These are phyloP conservation scores for Oncorhynchus nerka DNA, from an alignment of 2,113 vertebrate species.

Conservation along the genomic window DNA sequence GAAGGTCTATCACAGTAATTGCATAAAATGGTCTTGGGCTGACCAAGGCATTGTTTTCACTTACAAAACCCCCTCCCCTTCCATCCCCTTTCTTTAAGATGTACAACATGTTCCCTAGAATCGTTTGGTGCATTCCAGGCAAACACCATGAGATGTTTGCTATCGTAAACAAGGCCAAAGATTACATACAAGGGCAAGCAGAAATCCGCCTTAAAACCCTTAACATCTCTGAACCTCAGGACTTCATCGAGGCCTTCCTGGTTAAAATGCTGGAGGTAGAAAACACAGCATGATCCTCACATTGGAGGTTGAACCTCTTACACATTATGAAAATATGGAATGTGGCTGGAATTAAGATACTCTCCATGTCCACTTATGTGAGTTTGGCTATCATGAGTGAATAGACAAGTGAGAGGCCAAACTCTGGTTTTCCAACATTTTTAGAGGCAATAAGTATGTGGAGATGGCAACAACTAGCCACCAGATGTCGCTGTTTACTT, in stretches of 20 bases:
- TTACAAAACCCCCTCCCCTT: neutral
- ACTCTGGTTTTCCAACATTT: too few species aligned
- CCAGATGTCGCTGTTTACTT: neutral
- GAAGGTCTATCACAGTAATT: too few species aligned
- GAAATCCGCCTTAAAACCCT: conserved; percentile 44
- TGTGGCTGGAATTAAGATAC: too few species aligned
- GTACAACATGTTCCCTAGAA: conserved; percentile 51
- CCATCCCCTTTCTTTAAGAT: conserved; percentile 20
- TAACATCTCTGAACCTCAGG: conserved; percentile 47
- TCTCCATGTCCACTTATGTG: neutral
- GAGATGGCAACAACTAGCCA: neutral
- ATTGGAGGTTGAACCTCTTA: neutral
- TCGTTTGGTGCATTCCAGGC: conserved; percentile 60
- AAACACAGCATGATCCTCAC: neutral
- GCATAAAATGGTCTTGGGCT: too few species aligned
- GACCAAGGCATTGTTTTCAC: too few species aligned
- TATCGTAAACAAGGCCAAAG: conserved; percentile 22
- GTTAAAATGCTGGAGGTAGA: conserved; percentile 65
- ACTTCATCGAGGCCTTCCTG: conserved; percentile 67
- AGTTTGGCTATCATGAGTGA: neutral
- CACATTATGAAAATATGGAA: neutral
- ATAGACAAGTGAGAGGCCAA: neutral
- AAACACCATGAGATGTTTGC: conserved; percentile 34
- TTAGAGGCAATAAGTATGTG: too few species aligned
- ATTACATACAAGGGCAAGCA: conserved; percentile 40